A percentile compares a stretch with the other conserved stretches of the same genome.
Conservation (phyloP, 2,888 invertebrate species). For the Abrostola triplasia region DNA sequence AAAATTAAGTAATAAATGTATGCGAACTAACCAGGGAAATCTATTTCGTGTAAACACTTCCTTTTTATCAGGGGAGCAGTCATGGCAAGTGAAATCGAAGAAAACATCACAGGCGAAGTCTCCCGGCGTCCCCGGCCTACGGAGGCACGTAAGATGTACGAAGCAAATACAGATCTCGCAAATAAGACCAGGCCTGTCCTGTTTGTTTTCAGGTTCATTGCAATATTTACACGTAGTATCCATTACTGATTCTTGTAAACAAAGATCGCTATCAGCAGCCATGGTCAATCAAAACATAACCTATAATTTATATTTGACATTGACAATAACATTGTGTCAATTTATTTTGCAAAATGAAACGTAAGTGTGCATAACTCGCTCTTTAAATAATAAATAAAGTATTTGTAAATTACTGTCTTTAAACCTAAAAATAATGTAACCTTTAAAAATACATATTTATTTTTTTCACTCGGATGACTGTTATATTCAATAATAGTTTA, state of each 20-base stretch:
- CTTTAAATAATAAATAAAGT: too few relatives aligned
- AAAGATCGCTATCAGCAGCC: slow-evolving; percentile 39
- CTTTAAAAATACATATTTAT: too few relatives aligned
- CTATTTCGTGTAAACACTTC: slow-evolving; percentile 90
- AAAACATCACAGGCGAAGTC: slow-evolving; percentile 93
- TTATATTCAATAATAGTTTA: too few relatives aligned
- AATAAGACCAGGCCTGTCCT: slow-evolving; percentile 88
- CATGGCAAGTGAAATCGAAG: slow-evolving; percentile 91
- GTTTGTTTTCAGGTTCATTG: slow-evolving; percentile 83
- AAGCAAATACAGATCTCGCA: slow-evolving; percentile 89
- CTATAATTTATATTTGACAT: slow-evolving; percentile 9
- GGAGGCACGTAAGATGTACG: slow-evolving; percentile 91
- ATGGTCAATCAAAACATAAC: slow-evolving; percentile 47
- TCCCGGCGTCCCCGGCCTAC: slow-evolving; percentile 90
- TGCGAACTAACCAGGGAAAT: slow-evolving; percentile 90
- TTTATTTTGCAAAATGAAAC: too few relatives aligned
- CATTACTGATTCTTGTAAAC: slow-evolving; percentile 45
- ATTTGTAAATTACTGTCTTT: too few relatives aligned
- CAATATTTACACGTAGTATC: slow-evolving; percentile 89
- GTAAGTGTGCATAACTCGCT: too few relatives aligned
- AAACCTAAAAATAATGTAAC: too few relatives aligned
- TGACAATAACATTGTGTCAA: slow-evolving; percentile 11
- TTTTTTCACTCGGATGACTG: too few relatives aligned
- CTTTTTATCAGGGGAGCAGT: slow-evolving; percentile 88
- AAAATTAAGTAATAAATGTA: too few relatives aligned